Evolutionary conservation across 1,140 invertebrate species (phyloP), one percentile per base, ranked within the genome.

Genomic region (Zaprionus vittiger): DNA sequence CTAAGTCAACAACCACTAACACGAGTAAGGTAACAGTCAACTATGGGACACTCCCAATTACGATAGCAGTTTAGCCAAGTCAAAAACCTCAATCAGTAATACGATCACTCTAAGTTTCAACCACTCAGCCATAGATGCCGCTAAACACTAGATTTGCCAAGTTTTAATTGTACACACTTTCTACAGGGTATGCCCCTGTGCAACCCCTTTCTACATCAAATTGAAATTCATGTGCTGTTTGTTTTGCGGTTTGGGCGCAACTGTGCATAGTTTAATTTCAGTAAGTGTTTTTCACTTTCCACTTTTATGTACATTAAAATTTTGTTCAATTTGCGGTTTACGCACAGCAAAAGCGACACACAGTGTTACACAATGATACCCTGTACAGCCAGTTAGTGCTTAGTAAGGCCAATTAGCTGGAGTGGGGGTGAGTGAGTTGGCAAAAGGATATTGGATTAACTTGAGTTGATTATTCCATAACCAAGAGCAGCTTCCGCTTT

Each of bases 271-370:
- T 79, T 85, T 69, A 81, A 85, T 84, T 84, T 81, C 52, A 69
- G 52, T 66, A 76, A 85, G 71, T 84, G 82, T 81, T 82, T 81
- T 82, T 67, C 66, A 70, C 57, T 76, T 60, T 52, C 73, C 47
- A 64, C 57, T 26, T 67, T 47, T 56, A 55, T 59, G 57, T 37
- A 24, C 26, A 47, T 81, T 63, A 22, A 38, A 77, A 61, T 67
- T 63, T 69, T 73, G 72, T 75, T 68, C 76, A 60, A 84, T 66
- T 80, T 82, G 80, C 62, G 75, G 70, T 79, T 20, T 26, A 61
- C 49, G 74, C 60, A 47, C 20, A 11, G n/a, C 41, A 22, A 52
- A 2, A 24, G 4, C 47, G n/a, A 47, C 6, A n/a, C 41, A 20
- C 7, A 17, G 7, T 44, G 6, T 44, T 34, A 34, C 31, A 11